Conservation (phyloP, 2,113 vertebrate genomes). For the Phaethon lepturus region DNA sequence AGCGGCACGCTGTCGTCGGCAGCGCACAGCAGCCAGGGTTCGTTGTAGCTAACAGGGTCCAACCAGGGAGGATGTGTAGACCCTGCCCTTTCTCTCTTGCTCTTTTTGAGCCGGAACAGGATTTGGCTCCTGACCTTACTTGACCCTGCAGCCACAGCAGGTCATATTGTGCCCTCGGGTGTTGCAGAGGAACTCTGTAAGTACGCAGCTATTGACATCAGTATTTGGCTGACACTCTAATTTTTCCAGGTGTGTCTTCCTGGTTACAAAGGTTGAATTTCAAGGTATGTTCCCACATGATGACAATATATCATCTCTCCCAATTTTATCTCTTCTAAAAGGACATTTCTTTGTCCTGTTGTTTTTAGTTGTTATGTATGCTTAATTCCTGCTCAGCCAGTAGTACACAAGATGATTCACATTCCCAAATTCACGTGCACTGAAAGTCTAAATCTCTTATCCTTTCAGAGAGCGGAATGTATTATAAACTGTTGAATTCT, state of each 20-base stretch:
- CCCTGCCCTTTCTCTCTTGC: background rate
- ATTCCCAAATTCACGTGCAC: background rate
- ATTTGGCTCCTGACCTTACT: background rate
- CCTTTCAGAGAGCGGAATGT: background rate
- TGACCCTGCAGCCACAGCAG: background rate
- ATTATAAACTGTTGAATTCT: background rate
- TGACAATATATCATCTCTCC: background rate
- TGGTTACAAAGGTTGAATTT: constrained; percentile 4
- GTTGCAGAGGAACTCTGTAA: background rate
- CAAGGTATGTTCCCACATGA: background rate
- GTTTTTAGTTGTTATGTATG: background rate
- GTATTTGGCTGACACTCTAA: background rate
- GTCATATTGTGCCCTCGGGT: background rate
- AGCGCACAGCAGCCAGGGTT: background rate
- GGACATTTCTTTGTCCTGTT: background rate
- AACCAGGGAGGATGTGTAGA: background rate
- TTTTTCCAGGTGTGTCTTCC: constrained; percentile 56
- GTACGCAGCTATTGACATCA: accelerated
- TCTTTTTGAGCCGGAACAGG: background rate
- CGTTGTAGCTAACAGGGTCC: background rate
- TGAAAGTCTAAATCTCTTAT: background rate
- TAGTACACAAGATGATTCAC: background rate
- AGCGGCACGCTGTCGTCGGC: background rate
- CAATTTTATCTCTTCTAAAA: background rate
- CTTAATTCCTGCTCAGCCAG: background rate